phyloP scores from a whole-genome alignment of 2,113 vertebrate genomes.

The Nothobranchius furzeri region DNA sequence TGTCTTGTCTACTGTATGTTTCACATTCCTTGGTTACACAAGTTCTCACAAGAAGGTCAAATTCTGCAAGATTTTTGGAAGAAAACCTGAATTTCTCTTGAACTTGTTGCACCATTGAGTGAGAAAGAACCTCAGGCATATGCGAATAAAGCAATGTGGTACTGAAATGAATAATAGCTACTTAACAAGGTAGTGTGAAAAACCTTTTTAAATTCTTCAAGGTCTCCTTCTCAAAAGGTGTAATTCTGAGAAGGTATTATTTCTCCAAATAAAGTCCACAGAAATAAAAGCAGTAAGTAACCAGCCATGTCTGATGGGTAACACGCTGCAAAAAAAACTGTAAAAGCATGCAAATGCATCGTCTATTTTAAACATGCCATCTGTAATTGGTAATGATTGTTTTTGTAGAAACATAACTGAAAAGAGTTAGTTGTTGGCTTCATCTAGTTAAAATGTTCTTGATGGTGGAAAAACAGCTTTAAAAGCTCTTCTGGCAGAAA shows the following conservation, averaged over 20 bases:
- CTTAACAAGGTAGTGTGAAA: neutral
- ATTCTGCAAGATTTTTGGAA: neutral
- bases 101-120: neutral
- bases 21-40: neutral
- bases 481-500: neutral
- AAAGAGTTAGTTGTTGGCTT: constrained; percentile 16
- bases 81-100: neutral
- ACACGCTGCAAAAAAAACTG: neutral
- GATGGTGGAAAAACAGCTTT: constrained; percentile 3
- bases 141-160: constrained; percentile 4
- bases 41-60: neutral
- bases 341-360: constrained; percentile 4
- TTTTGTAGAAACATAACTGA: constrained; percentile 4
- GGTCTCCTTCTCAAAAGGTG: constrained; percentile 7
- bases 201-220: constrained; percentile 15
- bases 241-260: constrained; percentile 1
- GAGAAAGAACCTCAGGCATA: neutral
- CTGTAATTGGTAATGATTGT: constrained; percentile 1
- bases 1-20: neutral
- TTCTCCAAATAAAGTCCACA: neutral
- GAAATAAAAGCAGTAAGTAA: constrained; percentile 1
- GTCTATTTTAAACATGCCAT: neutral
- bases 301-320: neutral
- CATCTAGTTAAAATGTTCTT: constrained; percentile 40
- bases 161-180: constrained; percentile 15